Base-by-base conservation (phyloP, 2,888 invertebrate genomes). In the Drosophila cracens region DNA sequence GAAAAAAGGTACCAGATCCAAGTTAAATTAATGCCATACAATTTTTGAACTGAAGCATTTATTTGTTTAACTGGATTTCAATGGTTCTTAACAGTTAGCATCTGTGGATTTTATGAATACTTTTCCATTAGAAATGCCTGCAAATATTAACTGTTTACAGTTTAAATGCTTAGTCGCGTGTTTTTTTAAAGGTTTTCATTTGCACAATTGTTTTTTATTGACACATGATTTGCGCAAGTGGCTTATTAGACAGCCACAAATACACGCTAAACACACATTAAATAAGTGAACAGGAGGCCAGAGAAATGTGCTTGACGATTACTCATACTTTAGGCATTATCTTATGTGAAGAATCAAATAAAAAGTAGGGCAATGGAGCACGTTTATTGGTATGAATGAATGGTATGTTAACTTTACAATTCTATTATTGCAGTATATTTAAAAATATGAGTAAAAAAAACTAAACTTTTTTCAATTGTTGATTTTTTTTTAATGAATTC, bases 141-240 rank as follows among this genome's bases (percentile, higher is more conserved):
- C 21, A 52, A 34, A 21, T n/a, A 18, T 29, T 5, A 58, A 27
- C 34, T 36, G 57, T 53, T 70, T 70, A 43, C 36, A 25, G 11
- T 52, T 70, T 34, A 29, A 25, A 33, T 16, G 48, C 25, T 13
- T 16, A 21, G 7, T 21, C 27, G 21, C 31, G 27, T 36, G 29
- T 21, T 29, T 62, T 67, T 67, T 74, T 16, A 21, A 36, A 4
- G 29, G 13, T 61, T 33, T 46, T 49, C 49, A 76, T 78, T 74
- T 69, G 18, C 40, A 62, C 76, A 79, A 76, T 52, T 75, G 76
- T 69, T 64, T 64, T 63, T 52, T 25, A 18, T 46, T 21, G 48
- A 43, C 48, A 34, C 46, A 46, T 25, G 34, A 56, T 13, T 51
- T 43, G 25, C 11, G 27, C 67, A 52, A 38, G 60, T 60, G 56